These are phyloP conservation scores for Peromyscus leucopus DNA, from an alignment of 2,113 vertebrate genomes.

Conservation along the genomic window DNA sequence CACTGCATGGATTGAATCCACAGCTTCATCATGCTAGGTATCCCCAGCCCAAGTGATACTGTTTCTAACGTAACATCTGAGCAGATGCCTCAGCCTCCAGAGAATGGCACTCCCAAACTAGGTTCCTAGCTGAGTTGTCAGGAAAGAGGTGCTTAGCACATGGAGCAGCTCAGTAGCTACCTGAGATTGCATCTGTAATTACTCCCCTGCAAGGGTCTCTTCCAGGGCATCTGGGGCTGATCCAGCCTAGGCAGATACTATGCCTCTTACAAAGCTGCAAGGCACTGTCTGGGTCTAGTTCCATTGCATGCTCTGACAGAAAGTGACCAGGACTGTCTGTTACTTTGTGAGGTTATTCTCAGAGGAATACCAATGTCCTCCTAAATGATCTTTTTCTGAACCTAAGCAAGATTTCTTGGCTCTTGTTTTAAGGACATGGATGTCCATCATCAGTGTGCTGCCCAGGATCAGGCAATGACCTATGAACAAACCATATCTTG, in stretches of 20 bases:
- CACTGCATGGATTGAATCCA: background rate
- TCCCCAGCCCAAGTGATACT: background rate
- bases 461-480: constrained; percentile 1
- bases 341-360: background rate
- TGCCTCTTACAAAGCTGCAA: background rate
- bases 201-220: background rate
- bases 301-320: background rate
- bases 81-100: background rate
- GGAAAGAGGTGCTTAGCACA: background rate
- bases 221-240: background rate
- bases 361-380: background rate
- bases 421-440: constrained; percentile 29
- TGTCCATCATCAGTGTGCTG: constrained; percentile 26
- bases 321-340: background rate
- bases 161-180: no score
- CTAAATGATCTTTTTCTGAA: background rate
- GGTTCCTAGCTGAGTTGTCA: background rate
- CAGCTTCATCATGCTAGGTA: no score
- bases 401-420: background rate
- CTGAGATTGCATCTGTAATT: background rate
- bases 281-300: fast-evolving
- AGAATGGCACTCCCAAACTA: background rate
- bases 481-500: background rate
- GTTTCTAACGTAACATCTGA: background rate
- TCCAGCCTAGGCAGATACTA: background rate